Evolutionary conservation across 1,140 invertebrate species (phyloP).

Genomic region (Ips typographus): DNA sequence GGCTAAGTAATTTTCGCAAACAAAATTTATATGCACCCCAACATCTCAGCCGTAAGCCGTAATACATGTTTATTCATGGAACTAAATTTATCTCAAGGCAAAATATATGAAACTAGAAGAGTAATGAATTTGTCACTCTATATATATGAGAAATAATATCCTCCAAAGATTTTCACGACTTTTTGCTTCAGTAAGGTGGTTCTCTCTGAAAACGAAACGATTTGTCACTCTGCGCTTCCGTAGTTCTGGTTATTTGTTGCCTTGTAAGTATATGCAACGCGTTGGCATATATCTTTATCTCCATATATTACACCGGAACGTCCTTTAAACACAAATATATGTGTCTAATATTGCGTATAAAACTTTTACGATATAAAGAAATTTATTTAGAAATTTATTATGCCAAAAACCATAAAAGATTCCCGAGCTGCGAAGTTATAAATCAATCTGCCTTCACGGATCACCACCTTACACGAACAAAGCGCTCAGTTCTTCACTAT

Average conservation of each 20-base stretch:
- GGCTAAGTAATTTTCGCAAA: not conserved
- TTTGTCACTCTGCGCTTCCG: conserved; percentile 4
- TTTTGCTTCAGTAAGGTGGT: not conserved
- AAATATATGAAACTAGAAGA: conserved; percentile 5
- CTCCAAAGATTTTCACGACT: not conserved
- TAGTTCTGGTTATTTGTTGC: not conserved
- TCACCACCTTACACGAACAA: conserved; percentile 21
- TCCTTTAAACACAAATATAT: not conserved
- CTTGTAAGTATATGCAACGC: not conserved
- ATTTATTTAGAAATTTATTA: conserved; percentile 3
- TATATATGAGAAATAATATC: conserved; percentile 1
- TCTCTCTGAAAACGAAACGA: conserved; percentile 2
- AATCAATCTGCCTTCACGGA: conserved; percentile 21
- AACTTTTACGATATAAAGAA: conserved; percentile 1
- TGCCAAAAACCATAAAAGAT: conserved; percentile 8
- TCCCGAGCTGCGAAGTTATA: conserved; percentile 14
- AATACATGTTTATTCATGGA: conserved; percentile 3
- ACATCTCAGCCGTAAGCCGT: not conserved
- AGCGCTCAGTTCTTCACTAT: conserved; percentile 19
- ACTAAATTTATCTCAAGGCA: conserved; percentile 2
- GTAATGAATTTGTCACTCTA: not conserved
- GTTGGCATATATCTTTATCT: not conserved
- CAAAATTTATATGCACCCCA: not conserved
- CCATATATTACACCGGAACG: not conserved
- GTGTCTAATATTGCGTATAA: not conserved